These are phyloP conservation scores for Drepana falcataria DNA, from an alignment of 2,888 invertebrate genomes.

Conservation along the genomic window DNA sequence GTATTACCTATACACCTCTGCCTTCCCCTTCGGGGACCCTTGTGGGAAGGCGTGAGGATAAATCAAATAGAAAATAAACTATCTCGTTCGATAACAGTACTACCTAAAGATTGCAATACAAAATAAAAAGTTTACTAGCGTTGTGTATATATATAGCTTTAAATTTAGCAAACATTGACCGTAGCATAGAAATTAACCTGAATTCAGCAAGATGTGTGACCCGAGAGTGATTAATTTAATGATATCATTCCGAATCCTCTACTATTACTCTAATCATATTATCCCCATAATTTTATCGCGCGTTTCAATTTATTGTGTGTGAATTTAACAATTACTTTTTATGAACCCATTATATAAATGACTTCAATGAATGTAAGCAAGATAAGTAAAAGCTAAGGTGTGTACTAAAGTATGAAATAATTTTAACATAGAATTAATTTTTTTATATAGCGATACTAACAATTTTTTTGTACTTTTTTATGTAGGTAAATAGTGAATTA, in stretches of 20 bases:
- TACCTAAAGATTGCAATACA: no score
- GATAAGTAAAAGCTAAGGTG: not conserved
- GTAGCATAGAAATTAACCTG: not conserved
- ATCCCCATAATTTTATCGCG: not conserved
- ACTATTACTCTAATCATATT: not conserved
- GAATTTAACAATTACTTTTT: not conserved
- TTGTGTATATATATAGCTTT: not conserved
- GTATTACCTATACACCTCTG: no score
- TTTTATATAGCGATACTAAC: not conserved
- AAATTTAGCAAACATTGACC: not conserved
- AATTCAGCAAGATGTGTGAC: not conserved
- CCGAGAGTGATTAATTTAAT: not conserved
- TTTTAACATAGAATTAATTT: not conserved
- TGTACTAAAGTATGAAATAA: not conserved
- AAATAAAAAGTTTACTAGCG: no score
- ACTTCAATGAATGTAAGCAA: not conserved
- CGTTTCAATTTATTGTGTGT: not conserved
- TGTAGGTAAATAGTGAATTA: no score
- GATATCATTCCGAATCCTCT: not conserved
- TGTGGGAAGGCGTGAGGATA: no score
- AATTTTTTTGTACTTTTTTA: no score
- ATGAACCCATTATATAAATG: not conserved
- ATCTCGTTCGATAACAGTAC: no score
- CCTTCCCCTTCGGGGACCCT: no score
- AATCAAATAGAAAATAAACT: no score